Evolutionary conservation across 1,140 invertebrate genomes (phyloP).

Genomic region (Meteorus sp.): DNA sequence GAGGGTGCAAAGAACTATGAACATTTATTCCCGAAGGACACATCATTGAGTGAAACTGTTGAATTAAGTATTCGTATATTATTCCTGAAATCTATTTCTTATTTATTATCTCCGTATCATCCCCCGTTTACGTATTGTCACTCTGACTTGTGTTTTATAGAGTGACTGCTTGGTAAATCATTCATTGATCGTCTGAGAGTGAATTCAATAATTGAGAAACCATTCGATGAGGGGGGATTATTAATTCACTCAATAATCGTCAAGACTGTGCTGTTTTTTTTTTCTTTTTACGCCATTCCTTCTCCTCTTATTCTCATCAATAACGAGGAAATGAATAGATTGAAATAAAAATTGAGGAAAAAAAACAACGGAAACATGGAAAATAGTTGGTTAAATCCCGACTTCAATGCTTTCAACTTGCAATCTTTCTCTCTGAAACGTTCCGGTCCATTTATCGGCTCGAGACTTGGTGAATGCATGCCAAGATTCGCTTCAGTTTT

Average conservation of each 20-base stretch:
- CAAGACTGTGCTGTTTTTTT: not conserved
- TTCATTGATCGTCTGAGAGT: no score
- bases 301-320: not conserved
- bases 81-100: not conserved
- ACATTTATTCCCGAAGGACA: not conserved
- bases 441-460: constrained; percentile 33
- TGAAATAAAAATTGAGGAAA: no score
- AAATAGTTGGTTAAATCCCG: constrained; percentile 2
- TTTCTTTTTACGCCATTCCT: not conserved
- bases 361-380: not conserved
- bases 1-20: constrained; percentile 9
- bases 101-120: not conserved
- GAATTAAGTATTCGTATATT: not conserved
- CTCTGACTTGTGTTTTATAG: no score
- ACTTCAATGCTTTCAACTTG: constrained; percentile 12
- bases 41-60: not conserved
- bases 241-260: not conserved
- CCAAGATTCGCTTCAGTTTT: constrained; percentile 32
- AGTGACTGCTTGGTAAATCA: no score
- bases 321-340: no score
- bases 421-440: constrained; percentile 24
- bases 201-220: no score
- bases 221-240: no score
- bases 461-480: constrained; percentile 27
- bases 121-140: no score